These are phyloP conservation scores for Arrhopalites spinosus DNA, from an alignment of 2,888 invertebrate species.

Conservation along the genomic window DNA sequence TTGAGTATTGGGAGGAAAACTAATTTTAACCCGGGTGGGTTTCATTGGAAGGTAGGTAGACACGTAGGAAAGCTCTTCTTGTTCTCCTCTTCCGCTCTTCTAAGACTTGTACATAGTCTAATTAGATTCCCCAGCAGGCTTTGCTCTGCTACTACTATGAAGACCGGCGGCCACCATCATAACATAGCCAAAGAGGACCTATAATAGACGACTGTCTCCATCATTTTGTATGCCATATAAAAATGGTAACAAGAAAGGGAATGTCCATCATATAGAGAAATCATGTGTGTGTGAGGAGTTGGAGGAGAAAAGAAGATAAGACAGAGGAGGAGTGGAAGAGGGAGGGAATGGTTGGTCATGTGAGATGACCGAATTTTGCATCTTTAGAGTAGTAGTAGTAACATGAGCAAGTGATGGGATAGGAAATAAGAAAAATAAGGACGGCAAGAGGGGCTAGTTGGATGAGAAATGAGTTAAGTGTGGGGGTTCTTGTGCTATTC, in stretches of 20 bases:
- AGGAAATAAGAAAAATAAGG: background rate
- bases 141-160: too few species aligned
- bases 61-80: background rate
- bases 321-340: background rate
- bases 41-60: background rate
- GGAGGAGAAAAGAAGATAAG: background rate
- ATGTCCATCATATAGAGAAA: constrained; percentile 1
- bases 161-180: background rate
- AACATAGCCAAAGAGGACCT: background rate
- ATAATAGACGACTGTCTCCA: background rate
- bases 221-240: too few species aligned
- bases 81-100: background rate
- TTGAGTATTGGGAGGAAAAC: background rate
- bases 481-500: background rate
- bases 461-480: background rate
- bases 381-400: background rate
- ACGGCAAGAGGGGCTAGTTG: background rate
- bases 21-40: constrained; percentile 32
- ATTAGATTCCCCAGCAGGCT: constrained; percentile 12
- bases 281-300: background rate
- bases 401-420: background rate
- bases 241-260: background rate
- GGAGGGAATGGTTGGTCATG: constrained; percentile 16
- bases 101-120: background rate
- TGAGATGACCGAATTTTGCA: constrained; percentile 29